Evolutionary conservation across 2,888 invertebrate genomes (phyloP).

Genomic region (Apoderus coryli): DNA sequence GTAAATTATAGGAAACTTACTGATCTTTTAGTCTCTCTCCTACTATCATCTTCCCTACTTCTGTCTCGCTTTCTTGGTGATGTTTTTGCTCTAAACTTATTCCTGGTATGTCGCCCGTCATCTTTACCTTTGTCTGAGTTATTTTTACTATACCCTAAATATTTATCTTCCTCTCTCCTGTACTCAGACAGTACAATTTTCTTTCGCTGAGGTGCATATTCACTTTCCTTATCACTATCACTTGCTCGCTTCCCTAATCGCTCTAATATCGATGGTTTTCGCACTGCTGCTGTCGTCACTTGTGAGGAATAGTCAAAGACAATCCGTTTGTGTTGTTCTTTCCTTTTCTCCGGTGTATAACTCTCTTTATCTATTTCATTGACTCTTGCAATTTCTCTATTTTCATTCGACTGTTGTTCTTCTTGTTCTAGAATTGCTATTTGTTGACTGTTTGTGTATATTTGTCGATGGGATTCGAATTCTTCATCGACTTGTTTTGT

Average conservation of each 20-base stretch:
- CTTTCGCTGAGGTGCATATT: constrained; percentile 10
- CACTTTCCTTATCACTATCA: constrained; percentile 12
- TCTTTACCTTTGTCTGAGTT: constrained; percentile 5
- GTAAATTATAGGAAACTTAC: no score
- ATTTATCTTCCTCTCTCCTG: constrained; percentile 29
- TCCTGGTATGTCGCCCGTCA: constrained; percentile 6
- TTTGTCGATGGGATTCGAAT: no score
- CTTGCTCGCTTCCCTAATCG: constrained; percentile 32
- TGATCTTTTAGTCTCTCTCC: no score
- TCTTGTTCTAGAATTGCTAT: no score
- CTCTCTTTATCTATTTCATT: no score
- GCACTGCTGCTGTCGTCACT: constrained; percentile 16
- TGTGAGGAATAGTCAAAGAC: constrained; percentile 13
- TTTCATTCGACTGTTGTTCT: no score
- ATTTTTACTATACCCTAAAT: constrained; percentile 23
- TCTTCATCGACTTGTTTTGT: no score
- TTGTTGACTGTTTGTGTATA: no score
- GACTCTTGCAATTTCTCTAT: no score
- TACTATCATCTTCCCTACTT: no score
- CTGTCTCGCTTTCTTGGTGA: constrained; percentile 3
- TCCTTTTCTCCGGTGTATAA: constrained; percentile 1
- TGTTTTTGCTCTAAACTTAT: constrained; percentile 7
- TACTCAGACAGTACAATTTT: constrained; percentile 22
- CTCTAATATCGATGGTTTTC: constrained; percentile 34
- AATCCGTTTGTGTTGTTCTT: constrained; percentile 4